Conservation (phyloP, 2,888 invertebrate species). For the Pristionchus maxplancki region DNA sequence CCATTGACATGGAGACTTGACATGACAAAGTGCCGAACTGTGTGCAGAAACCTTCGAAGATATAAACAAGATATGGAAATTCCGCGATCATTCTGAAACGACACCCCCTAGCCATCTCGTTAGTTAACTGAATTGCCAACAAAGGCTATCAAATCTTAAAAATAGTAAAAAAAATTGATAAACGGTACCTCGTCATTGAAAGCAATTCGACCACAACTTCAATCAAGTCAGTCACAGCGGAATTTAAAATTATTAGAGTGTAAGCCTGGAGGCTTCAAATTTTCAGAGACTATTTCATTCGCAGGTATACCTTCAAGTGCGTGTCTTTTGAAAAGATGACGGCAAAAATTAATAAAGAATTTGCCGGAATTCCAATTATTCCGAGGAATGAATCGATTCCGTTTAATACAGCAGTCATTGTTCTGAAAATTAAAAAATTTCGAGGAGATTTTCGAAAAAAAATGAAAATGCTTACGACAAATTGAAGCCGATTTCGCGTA, state of each 20-base stretch:
- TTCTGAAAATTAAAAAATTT: not conserved
- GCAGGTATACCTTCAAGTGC: not conserved
- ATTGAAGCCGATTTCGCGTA: not conserved
- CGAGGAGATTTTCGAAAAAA: not conserved
- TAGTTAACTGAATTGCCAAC: too few relatives aligned
- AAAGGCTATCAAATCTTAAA: too few relatives aligned
- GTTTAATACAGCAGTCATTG: not conserved
- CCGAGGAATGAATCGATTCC: not conserved
- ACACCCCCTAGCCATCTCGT: too few relatives aligned
- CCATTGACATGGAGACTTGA: not conserved
- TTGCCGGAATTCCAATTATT: not conserved
- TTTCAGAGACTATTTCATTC: not conserved
- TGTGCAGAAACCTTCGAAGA: not conserved
- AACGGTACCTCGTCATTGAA: not conserved
- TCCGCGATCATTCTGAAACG: not conserved
- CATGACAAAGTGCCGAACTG: not conserved
- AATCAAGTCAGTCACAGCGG: not conserved
- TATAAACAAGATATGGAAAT: not conserved
- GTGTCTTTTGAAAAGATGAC: not conserved
- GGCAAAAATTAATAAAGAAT: not conserved
- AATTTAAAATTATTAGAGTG: not conserved
- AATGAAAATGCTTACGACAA: not conserved
- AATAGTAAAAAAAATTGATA: too few relatives aligned
- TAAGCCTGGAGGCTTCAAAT: not conserved
- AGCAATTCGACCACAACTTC: not conserved